These are phyloP conservation scores for Amitus sp. DNA, from an alignment of 2,888 invertebrate species.

Conservation along the genomic window DNA sequence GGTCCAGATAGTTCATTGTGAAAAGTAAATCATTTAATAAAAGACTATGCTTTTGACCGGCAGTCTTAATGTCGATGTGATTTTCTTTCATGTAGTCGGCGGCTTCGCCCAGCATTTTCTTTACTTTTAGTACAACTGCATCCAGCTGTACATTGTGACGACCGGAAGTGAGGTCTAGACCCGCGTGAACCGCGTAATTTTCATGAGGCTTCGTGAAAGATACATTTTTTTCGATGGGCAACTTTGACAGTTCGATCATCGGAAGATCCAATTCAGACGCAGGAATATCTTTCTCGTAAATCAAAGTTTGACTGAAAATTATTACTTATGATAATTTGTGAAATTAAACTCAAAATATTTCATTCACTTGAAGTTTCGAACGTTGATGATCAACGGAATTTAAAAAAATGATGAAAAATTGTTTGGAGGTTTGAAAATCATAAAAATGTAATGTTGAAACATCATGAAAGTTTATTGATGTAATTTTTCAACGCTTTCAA, in stretches of 20 bases:
- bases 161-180: constrained; percentile 58
- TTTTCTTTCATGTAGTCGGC: constrained; percentile 57
- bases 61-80: constrained; percentile 54
- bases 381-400: too few relatives aligned
- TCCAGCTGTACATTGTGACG: constrained; percentile 52
- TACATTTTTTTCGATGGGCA: constrained; percentile 44
- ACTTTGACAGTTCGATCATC: constrained; percentile 31
- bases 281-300: constrained; percentile 47
- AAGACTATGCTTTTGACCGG: constrained; percentile 57
- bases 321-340: not conserved
- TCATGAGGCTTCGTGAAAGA: constrained; percentile 47
- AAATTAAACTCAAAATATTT: too few relatives aligned
- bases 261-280: constrained; percentile 35
- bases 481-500: too few relatives aligned
- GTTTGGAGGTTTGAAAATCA: too few relatives aligned
- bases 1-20: constrained; percentile 55
- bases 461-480: too few relatives aligned
- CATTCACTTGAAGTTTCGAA: too few relatives aligned
- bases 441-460: too few relatives aligned
- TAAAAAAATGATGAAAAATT: too few relatives aligned
- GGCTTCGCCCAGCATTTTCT: constrained; percentile 55
- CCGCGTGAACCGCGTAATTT: constrained; percentile 39
- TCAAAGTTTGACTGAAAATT: constrained; percentile 58
- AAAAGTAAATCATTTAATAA: constrained; percentile 56
- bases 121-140: constrained; percentile 46